These are phyloP conservation scores for Camponotus fellah DNA, from an alignment of 2,888 invertebrate genomes.

Conservation along the genomic window DNA sequence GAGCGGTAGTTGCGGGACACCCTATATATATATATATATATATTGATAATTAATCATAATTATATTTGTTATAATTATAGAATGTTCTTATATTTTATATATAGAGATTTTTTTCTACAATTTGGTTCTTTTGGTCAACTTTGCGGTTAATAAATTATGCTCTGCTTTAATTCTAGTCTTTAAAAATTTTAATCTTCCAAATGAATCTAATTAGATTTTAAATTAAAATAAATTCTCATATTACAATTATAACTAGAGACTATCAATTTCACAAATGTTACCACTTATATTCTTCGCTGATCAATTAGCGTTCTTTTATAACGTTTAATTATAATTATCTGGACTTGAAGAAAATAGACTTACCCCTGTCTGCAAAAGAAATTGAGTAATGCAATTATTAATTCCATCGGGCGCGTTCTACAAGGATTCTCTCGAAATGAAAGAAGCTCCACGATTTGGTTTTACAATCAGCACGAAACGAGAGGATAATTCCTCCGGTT, in stretches of 20 bases:
- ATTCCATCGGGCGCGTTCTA: neutral
- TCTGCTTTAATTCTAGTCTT: neutral
- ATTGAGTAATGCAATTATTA: neutral
- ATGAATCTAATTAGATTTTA: neutral
- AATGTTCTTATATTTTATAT: neutral
- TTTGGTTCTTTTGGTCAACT: neutral
- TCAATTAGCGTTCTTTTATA: neutral
- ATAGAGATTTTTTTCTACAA: neutral
- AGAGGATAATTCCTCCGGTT: constrained; percentile 39
- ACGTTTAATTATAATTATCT: neutral
- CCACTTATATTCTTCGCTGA: neutral
- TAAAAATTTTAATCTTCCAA: neutral
- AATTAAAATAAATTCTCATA: neutral
- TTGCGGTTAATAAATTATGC: neutral
- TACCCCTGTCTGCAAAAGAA: neutral
- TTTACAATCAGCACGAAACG: constrained; percentile 31
- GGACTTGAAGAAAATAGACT: neutral
- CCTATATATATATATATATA: too few relatives aligned
- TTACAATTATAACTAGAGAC: neutral
- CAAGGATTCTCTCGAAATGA: neutral
- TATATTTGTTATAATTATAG: neutral
- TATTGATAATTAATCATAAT: neutral
- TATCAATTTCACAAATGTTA: neutral
- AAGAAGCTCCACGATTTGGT: neutral
- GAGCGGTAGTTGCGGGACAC: too few relatives aligned